phyloP scores from a whole-genome alignment of 2,113 vertebrate genomes.

The Panthera tigris region DNA sequence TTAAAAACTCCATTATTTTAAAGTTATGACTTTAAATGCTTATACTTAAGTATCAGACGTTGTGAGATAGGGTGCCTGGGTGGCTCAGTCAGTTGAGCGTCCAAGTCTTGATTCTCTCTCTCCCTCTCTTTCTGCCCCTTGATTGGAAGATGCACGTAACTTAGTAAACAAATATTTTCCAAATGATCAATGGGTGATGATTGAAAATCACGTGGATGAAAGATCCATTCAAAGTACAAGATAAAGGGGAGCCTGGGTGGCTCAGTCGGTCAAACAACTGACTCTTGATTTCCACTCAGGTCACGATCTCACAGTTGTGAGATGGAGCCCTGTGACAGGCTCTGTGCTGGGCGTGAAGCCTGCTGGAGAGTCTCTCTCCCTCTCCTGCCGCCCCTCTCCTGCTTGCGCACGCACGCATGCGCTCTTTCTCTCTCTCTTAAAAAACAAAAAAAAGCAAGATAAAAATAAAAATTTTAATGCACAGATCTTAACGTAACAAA shows the following conservation, averaged over 20 bases:
- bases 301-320: too few relatives aligned
- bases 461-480: background rate
- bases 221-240: slow-evolving; percentile 1
- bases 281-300: too few relatives aligned
- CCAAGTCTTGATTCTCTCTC: too few relatives aligned
- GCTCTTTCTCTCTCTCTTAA: too few relatives aligned
- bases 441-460: background rate
- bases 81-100: too few relatives aligned
- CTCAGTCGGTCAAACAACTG: too few relatives aligned
- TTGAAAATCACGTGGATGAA: background rate
- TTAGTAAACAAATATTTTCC: background rate
- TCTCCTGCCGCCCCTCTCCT: too few relatives aligned
- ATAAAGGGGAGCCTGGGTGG: background rate
- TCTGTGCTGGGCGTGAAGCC: too few relatives aligned
- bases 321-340: too few relatives aligned
- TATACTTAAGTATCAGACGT: background rate
- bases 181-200: background rate
- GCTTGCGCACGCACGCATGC: too few relatives aligned
- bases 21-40: background rate
- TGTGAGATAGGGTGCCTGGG: background rate
- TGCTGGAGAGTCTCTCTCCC: too few relatives aligned
- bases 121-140: too few relatives aligned
- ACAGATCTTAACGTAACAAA: slow-evolving; percentile 4
- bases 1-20: background rate
- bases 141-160: background rate